Evolutionary conservation across 2,113 vertebrate genomes (phyloP).

Genomic region (Malurus alboscapulatus): DNA sequence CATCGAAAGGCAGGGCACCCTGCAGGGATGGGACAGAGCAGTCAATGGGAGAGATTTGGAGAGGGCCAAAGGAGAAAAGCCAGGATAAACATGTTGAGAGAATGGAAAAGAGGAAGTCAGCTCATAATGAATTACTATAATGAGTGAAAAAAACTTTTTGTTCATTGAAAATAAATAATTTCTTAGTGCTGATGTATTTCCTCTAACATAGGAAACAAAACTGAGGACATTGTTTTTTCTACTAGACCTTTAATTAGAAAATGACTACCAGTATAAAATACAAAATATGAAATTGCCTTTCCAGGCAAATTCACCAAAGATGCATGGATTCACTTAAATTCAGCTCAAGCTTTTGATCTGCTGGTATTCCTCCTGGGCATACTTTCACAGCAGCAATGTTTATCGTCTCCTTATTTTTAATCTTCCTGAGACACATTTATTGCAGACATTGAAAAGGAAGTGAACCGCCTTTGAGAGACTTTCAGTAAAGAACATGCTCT

Average conservation of each 20-base stretch:
- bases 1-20: slow-evolving; percentile 89
- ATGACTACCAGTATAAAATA: neutral
- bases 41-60: neutral
- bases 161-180: neutral
- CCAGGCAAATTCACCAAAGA: slow-evolving; percentile 50
- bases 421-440: slow-evolving; percentile 49
- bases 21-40: neutral
- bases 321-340: slow-evolving; percentile 43
- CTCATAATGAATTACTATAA: neutral
- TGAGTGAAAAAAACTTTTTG: neutral
- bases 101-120: neutral
- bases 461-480: slow-evolving; percentile 36
- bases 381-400: slow-evolving; percentile 43
- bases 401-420: slow-evolving; percentile 56
- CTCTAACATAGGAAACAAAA: neutral
- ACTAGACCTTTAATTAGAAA: slow-evolving; percentile 45
- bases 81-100: neutral
- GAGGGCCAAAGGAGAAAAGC: neutral
- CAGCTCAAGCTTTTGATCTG: slow-evolving; percentile 49
- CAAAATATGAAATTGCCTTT: slow-evolving; percentile 26
- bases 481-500: neutral
- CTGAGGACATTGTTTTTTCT: neutral
- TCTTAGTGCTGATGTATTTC: neutral
- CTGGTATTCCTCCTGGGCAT: slow-evolving; percentile 48
- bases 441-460: slow-evolving; percentile 39